A percentile compares a stretch with the other conserved stretches of the same genome.
phyloP scores from a whole-genome alignment of 2,113 vertebrate species.

The Plecturocebus donacophilus region DNA sequence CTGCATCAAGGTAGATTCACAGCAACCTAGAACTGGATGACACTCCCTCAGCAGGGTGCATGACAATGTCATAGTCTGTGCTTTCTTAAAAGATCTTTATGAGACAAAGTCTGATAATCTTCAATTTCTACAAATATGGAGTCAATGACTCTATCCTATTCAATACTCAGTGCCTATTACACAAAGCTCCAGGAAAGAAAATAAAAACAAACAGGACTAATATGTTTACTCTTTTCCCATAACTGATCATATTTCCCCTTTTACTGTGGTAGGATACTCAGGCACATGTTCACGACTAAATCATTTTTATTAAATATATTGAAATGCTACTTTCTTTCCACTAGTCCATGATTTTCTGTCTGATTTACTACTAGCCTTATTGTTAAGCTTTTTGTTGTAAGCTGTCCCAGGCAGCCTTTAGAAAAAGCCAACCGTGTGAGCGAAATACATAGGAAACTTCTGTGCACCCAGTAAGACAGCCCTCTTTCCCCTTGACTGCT shows the following conservation, averaged over 20 bases:
- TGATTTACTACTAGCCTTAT: background rate
- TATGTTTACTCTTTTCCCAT: background rate
- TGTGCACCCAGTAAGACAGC: accelerated
- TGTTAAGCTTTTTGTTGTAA: background rate
- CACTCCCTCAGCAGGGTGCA: background rate
- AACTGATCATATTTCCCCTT: background rate
- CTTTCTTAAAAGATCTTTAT: background rate
- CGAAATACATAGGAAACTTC: background rate
- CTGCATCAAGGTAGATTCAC: background rate
- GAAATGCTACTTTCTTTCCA: background rate
- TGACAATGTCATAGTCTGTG: background rate
- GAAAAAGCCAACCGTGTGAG: background rate
- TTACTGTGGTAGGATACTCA: background rate
- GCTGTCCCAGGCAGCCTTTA: background rate
- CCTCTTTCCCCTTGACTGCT: background rate
- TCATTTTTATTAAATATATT: background rate
- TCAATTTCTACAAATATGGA: background rate
- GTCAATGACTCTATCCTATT: background rate
- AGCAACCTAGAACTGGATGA: accelerated
- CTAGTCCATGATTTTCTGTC: background rate
- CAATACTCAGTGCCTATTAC: background rate
- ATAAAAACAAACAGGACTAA: background rate
- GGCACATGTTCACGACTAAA: background rate
- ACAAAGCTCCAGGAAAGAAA: background rate
- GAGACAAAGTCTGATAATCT: background rate